A percentile compares a stretch with the other conserved stretches of the same genome.
Evolutionary conservation across 2,888 invertebrate species (phyloP).

Genomic region (Frankliniella fusca): DNA sequence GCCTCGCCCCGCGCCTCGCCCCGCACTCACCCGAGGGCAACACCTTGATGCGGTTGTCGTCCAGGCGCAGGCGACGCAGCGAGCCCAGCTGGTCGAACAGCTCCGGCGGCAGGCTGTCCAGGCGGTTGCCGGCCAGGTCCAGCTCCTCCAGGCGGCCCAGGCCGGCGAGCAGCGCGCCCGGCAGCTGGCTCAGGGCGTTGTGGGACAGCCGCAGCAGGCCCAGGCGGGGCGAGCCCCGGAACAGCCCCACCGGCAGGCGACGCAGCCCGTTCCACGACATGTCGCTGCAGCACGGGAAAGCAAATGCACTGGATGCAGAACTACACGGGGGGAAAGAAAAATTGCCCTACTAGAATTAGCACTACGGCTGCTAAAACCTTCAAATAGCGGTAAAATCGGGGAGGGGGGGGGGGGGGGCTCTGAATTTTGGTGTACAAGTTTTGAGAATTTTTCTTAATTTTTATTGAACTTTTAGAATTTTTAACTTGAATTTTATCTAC

Average conservation of each 20-base stretch:
- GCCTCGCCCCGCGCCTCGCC: too few relatives aligned
- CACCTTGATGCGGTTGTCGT: constrained; percentile 62
- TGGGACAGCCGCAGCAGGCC: constrained; percentile 63
- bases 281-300: constrained; percentile 46
- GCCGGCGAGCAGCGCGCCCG: constrained; percentile 56
- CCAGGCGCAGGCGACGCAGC: constrained; percentile 61
- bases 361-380: too few relatives aligned
- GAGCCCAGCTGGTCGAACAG: constrained; percentile 55
- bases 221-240: constrained; percentile 56
- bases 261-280: constrained; percentile 62
- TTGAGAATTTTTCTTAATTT: too few relatives aligned
- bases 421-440: too few relatives aligned
- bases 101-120: constrained; percentile 56
- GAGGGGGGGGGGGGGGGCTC: too few relatives aligned
- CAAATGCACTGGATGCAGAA: too few relatives aligned
- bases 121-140: constrained; percentile 64
- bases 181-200: constrained; percentile 58
- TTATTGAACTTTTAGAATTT: too few relatives aligned
- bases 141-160: constrained; percentile 60
- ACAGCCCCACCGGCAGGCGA: constrained; percentile 55
- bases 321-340: too few relatives aligned
- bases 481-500: too few relatives aligned
- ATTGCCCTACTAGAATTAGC: too few relatives aligned
- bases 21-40: constrained; percentile 52
- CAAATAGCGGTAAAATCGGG: too few relatives aligned